These are phyloP conservation scores for Lysiphlebus fabarum DNA, from an alignment of 1,140 invertebrate species.

Conservation along the genomic window DNA sequence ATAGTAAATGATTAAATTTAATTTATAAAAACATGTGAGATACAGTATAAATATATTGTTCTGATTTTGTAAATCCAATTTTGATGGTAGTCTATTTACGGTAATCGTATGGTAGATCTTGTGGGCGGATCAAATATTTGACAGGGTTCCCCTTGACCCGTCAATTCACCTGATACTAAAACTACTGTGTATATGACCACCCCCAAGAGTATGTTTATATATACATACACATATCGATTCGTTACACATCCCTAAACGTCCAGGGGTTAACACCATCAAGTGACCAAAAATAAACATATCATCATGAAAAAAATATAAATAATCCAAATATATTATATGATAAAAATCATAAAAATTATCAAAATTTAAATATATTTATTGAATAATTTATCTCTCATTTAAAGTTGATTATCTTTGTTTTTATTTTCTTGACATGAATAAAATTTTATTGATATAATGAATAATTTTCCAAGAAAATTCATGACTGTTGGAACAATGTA, in stretches of 20 bases:
- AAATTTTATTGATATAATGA: too few relatives aligned
- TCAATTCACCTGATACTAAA: constrained; percentile 22
- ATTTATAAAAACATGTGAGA: too few relatives aligned
- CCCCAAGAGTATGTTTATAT: neutral
- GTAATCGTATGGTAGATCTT: constrained; percentile 17
- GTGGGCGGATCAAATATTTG: constrained; percentile 27
- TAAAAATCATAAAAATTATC: too few relatives aligned
- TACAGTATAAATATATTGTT: too few relatives aligned
- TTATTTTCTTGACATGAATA: too few relatives aligned
- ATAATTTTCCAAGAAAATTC: too few relatives aligned
- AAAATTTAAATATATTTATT: too few relatives aligned
- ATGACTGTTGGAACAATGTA: too few relatives aligned
- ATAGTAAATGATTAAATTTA: too few relatives aligned
- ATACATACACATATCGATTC: constrained; percentile 2
- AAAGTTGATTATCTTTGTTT: too few relatives aligned
- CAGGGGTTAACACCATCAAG: neutral
- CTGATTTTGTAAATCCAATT: constrained; percentile 15
- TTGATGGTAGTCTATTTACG: constrained; percentile 21
- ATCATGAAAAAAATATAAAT: neutral
- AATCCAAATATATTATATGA: too few relatives aligned
- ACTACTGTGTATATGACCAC: neutral
- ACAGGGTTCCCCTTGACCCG: constrained; percentile 21
- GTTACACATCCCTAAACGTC: constrained; percentile 1
- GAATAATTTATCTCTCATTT: too few relatives aligned
- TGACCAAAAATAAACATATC: neutral